Evolutionary conservation across 92 coral and sea anemone species (phyloP), one percentile per base, ranked within the genome.

Genomic region (Umimayanthus chanpuru): DNA sequence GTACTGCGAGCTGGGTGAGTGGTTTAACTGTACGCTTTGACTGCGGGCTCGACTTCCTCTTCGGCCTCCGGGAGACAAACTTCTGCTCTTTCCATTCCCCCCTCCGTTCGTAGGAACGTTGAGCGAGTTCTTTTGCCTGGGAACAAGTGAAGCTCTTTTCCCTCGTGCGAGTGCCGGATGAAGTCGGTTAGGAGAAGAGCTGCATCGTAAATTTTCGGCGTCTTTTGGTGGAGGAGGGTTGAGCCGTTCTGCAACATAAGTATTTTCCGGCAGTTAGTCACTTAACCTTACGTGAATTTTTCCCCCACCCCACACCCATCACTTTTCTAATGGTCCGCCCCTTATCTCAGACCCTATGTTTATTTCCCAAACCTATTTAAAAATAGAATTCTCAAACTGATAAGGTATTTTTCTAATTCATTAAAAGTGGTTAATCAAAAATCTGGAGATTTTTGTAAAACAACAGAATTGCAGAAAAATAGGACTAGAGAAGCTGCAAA

Each of bases 141-240:
- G 96, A 43, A 88, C 93, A 11, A 94, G 80, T 15, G 98, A 94
- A 12, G 93, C 92, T 88, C 98, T 77, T 71, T 94, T 94, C 20
- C 95, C 95, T 65, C 93, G 93, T 12, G 93, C 88, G 11, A 92
- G 74, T 2, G 92, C 96, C 18, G 91, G 89, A 53, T 94, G 94
- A 6, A 90, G 85, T 47, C 86, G 85, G 87, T 70, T 89, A 5
- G 97, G 93, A 25, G 76, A 82, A 30, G 94, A 89, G 4, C 85
- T 91, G 43, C 88, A 81, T 29, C 91, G 72, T 14, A 90, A 67
- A 20, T 79, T 77, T 79, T 92, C 94, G 44, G 93, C 94, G 72
- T 80, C 88, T 79, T 94, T 94, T 11, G 95, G 94, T 12, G 96
- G 98, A 21, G 98, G 96, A 55, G 98, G 98, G 71, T 94, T 94